Conservation (phyloP, 1,140 invertebrate species). For the Cheumatopsyche charites region DNA sequence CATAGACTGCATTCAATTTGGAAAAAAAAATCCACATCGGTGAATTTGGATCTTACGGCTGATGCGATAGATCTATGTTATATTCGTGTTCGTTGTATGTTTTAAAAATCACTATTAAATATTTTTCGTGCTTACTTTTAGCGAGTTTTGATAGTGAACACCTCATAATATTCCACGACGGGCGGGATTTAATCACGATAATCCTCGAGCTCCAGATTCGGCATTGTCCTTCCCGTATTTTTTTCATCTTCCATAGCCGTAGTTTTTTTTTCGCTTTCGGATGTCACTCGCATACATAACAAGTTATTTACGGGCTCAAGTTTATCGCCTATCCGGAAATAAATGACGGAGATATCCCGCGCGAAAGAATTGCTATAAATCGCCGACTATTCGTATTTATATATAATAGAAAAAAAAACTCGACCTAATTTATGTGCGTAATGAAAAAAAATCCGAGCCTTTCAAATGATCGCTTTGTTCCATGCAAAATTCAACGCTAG, state of each 20-base stretch:
- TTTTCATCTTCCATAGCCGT: constrained; percentile 9
- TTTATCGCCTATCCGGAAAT: constrained; percentile 48
- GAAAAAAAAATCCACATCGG: no score
- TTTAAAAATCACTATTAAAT: no score
- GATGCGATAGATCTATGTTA: neutral
- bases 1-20: no score
- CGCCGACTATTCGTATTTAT: constrained; percentile 3
- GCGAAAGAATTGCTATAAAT: constrained; percentile 46
- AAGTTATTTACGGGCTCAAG: constrained; percentile 43
- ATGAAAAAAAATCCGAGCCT: no score
- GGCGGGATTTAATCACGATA: constrained; percentile 38
- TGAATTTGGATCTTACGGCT: no score
- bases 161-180: neutral
- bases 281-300: constrained; percentile 40
- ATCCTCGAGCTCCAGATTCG: constrained; percentile 22
- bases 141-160: no score
- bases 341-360: constrained; percentile 44
- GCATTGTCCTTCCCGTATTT: neutral
- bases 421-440: no score
- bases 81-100: no score
- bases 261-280: constrained; percentile 29
- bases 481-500: no score
- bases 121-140: no score
- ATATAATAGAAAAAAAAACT: no score
- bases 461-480: no score